A percentile compares a stretch with the other conserved stretches of the same genome.
phyloP scores from a whole-genome alignment of 64 coral and sea anemone genomes.

The Orbicella faveolata region DNA sequence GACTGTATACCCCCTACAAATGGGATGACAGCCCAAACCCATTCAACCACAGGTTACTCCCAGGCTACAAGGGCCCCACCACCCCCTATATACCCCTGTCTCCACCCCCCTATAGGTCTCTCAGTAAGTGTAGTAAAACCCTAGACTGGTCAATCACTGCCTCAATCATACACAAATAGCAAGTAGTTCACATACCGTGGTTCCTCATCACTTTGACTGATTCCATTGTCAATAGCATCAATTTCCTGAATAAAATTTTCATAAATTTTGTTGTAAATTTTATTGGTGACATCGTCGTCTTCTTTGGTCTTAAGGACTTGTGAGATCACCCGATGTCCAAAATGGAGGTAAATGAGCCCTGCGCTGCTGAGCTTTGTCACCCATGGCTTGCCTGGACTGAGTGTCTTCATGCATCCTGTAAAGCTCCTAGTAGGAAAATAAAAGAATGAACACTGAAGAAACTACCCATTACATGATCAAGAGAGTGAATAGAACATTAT shows the following conservation, averaged over 20 bases:
- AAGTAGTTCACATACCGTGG: slow-evolving; percentile 56
- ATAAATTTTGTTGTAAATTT: slow-evolving; percentile 95
- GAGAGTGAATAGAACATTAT: too few relatives aligned
- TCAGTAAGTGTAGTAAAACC: too few relatives aligned
- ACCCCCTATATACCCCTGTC: too few relatives aligned
- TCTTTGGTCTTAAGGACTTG: slow-evolving; percentile 65
- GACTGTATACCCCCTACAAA: too few relatives aligned
- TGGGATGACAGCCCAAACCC: too few relatives aligned
- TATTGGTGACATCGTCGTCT: slow-evolving; percentile 60
- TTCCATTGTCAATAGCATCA: slow-evolving; percentile 99
- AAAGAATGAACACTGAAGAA: background rate
- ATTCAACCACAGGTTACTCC: too few relatives aligned
- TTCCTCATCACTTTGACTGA: slow-evolving; percentile 69
- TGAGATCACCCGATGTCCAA: slow-evolving; percentile 81
- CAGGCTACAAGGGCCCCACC: too few relatives aligned
- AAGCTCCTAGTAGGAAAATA: slow-evolving; percentile 68
- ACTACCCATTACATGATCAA: background rate
- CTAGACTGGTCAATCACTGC: too few relatives aligned
- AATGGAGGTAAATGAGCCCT: slow-evolving; percentile 92
- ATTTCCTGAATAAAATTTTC: slow-evolving; percentile 93
- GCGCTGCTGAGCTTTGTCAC: slow-evolving; percentile 96
- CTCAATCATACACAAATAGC: background rate
- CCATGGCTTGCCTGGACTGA: slow-evolving; percentile 65
- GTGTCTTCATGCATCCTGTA: slow-evolving; percentile 78
- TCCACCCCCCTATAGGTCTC: background rate